Conservation (phyloP, 1,140 invertebrate species). For the Drosophila serrata region DNA sequence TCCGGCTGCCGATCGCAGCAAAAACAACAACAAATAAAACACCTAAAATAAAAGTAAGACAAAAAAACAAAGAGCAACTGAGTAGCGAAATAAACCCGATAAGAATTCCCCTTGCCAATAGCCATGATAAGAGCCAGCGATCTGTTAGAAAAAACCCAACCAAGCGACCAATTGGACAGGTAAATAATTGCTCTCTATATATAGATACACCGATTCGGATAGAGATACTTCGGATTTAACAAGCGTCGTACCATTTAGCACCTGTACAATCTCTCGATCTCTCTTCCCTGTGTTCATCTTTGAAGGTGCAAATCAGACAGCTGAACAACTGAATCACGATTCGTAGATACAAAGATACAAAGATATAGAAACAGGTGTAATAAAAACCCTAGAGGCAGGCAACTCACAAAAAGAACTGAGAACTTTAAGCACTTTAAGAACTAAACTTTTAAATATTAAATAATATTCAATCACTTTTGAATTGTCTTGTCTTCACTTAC, state of each 20-base stretch:
- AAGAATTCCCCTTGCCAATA: constrained; percentile 16
- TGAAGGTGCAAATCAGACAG: constrained; percentile 1
- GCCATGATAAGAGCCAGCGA: not conserved
- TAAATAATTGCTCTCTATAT: constrained; percentile 15
- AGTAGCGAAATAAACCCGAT: constrained; percentile 1
- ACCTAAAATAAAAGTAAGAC: constrained; percentile 8
- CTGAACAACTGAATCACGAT: constrained; percentile 23
- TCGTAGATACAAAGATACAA: constrained; percentile 12
- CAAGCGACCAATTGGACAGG: constrained; percentile 11
- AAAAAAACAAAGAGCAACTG: constrained; percentile 10
- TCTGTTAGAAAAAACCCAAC: constrained; percentile 6
- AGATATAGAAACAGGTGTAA: constrained; percentile 9
- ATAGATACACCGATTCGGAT: not conserved
- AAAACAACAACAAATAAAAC: constrained; percentile 7
- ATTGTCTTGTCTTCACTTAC: too few species aligned
- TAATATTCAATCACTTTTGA: too few species aligned
- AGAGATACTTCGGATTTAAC: not conserved
- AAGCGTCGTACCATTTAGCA: constrained; percentile 6
- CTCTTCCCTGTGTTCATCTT: not conserved
- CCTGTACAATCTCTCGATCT: constrained; percentile 1
- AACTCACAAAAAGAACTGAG: too few species aligned
- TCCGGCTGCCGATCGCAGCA: constrained; percentile 16
- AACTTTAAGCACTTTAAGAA: not conserved
- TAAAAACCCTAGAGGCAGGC: not conserved
- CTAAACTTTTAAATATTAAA: not conserved